These are phyloP conservation scores for Semnornis frantzii DNA, from an alignment of 2,113 vertebrate genomes.

Conservation along the genomic window DNA sequence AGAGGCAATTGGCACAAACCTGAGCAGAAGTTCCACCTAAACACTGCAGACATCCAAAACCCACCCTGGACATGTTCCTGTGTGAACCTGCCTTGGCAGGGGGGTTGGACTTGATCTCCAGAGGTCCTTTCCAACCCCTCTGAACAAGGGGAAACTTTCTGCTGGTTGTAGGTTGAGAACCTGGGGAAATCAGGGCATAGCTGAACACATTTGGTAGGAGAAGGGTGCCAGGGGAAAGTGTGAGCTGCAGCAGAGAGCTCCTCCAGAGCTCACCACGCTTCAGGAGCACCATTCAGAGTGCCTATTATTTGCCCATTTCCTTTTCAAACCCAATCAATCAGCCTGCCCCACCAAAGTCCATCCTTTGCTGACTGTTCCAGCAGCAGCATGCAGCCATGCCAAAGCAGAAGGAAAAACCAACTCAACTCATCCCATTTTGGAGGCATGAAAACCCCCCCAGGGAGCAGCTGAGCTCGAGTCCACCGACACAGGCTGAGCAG, in stretches of 20 bases:
- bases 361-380: neutral
- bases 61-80: too few species aligned
- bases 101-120: too few species aligned
- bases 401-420: neutral
- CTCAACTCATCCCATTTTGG: rapidly evolving
- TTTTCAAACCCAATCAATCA: neutral
- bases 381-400: neutral
- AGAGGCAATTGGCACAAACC: too few species aligned
- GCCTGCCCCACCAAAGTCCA: neutral
- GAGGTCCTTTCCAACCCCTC: too few species aligned
- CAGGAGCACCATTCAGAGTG: neutral
- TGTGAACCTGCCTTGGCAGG: too few species aligned
- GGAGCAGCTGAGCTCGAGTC: neutral
- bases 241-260: neutral
- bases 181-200: neutral
- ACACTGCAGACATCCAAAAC: too few species aligned
- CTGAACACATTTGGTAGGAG: rapidly evolving
- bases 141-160: neutral
- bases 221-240: neutral
- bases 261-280: neutral
- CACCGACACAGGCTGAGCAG: neutral
- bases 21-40: too few species aligned
- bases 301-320: neutral
- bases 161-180: neutral
- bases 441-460: neutral